phyloP scores from a whole-genome alignment of 92 coral and sea anemone species.

The Pocillopora meandrina region DNA sequence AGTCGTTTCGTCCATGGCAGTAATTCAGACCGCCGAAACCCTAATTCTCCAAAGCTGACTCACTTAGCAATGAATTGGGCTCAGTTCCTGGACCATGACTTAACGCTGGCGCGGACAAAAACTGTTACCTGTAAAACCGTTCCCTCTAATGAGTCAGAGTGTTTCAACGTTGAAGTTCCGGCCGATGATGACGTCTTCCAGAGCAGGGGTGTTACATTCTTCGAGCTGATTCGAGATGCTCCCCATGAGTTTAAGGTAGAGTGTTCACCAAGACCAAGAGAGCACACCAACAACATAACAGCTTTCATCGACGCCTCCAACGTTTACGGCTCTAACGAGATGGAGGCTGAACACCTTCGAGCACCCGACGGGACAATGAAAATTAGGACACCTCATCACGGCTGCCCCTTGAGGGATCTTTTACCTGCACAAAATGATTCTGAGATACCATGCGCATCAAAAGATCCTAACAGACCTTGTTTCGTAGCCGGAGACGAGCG shows the following conservation, averaged over 20 bases:
- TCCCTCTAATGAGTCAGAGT: background rate
- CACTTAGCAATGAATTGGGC: constrained; percentile 37
- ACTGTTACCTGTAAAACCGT: no score
- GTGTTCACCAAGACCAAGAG: constrained; percentile 8
- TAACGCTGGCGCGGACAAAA: background rate
- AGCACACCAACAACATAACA: constrained; percentile 82
- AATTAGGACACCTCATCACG: constrained; percentile 21
- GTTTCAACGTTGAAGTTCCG: background rate
- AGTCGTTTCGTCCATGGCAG: background rate
- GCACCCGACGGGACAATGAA: constrained; percentile 27
- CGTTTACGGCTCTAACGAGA: constrained; percentile 83
- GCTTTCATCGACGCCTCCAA: constrained; percentile 88
- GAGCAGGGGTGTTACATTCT: background rate
- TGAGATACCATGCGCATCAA: background rate
- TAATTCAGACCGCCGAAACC: background rate
- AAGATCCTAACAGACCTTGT: constrained; percentile 39
- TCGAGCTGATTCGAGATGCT: background rate
- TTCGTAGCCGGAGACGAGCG: constrained; percentile 70
- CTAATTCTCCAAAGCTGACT: background rate
- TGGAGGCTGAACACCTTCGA: constrained; percentile 53
- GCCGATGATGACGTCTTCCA: background rate
- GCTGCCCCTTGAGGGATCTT: constrained; percentile 10
- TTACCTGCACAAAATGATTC: background rate
- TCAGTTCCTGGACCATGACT: constrained; percentile 36
- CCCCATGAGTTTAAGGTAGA: no score